Evolutionary conservation across 2,113 vertebrate genomes (phyloP), one percentile per base, ranked within the genome.

Genomic region (cattle (Bos taurus)): DNA sequence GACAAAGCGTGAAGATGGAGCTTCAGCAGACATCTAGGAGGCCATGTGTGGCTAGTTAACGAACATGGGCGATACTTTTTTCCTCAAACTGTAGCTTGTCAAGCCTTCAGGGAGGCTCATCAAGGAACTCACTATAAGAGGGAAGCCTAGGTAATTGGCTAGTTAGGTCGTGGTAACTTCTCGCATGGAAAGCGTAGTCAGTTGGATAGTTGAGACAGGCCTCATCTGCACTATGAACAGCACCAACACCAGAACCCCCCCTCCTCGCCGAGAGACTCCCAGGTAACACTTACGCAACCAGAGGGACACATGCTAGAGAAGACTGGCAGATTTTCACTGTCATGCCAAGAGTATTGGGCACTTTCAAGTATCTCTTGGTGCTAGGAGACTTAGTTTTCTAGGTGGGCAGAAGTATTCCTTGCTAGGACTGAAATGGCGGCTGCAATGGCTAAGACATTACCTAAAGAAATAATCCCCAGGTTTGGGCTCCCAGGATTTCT

Each of bases 241-340:
- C 21, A n/a, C 33, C 81, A 83, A 54, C 21, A 54, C 21, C 81
- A 54, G 21, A 54, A 3, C 26, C 25, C 13, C 74, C 1, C 11
- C 30, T 1, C 3, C 80, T 11, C 3, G 0, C 1, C 3, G 13
- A 54, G 81, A 14, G 12, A 12, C 33, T 52, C 33, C 33, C 50
- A 83, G 50, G n/a, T 1, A 54, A 52, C 19, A n/a, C 50, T n/a
- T 52, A 25, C 15, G 33, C 81, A 83, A 36, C 33, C 81, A 83
- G 50, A 83, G 21, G 19, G 19, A 8, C 81, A 83, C n/a, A 36
- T 15, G 11, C 52, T 83, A 6, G 21, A 26, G 33, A 56, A 56
- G n/a, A 52, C 12, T 56, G n/a, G 81, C 33, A 40, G 21, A 40
- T 26, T 9, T 56, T 83, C n/a, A 56, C 12, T 40, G 80, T n/a